Conservation (phyloP, 1,140 invertebrate species). For the Achroia grisella region DNA sequence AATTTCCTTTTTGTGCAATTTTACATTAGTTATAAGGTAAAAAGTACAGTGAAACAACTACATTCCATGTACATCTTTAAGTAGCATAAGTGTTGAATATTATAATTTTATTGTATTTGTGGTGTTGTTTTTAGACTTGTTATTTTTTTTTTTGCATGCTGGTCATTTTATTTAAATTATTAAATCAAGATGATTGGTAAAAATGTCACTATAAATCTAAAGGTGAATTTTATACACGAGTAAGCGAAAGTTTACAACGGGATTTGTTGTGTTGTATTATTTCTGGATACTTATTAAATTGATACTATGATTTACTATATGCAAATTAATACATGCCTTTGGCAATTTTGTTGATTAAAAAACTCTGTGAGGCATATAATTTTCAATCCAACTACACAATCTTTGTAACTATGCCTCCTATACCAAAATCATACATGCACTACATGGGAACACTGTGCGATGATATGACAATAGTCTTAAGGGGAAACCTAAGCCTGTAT, state of each 20-base stretch:
- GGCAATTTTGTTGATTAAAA: too few species aligned
- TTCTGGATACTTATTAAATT: too few species aligned
- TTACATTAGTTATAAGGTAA: conserved; percentile 44
- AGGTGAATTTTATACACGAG: conserved; percentile 28
- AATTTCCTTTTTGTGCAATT: conserved; percentile 59
- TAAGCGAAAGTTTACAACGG: neutral
- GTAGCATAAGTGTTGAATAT: conserved; percentile 31
- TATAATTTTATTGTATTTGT: conserved; percentile 25
- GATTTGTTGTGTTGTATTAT: too few species aligned
- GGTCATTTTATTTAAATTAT: conserved; percentile 24
- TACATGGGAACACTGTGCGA: too few species aligned
- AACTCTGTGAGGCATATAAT: too few species aligned
- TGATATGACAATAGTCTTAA: too few species aligned
- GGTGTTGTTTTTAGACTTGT: conserved; percentile 30
- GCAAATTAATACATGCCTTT: too few species aligned
- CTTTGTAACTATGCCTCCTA: too few species aligned
- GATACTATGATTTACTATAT: too few species aligned
- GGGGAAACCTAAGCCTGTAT: too few species aligned
- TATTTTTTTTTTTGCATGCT: conserved; percentile 37
- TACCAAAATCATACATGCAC: too few species aligned
- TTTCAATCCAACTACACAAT: too few species aligned
- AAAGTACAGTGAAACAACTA: conserved; percentile 15
- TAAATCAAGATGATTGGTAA: neutral
- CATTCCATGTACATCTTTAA: conserved; percentile 25
- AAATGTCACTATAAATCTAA: conserved; percentile 13